Evolutionary conservation across 2,888 invertebrate species (phyloP), one percentile per base, ranked within the genome.

Genomic region (Pheosia tremula): DNA sequence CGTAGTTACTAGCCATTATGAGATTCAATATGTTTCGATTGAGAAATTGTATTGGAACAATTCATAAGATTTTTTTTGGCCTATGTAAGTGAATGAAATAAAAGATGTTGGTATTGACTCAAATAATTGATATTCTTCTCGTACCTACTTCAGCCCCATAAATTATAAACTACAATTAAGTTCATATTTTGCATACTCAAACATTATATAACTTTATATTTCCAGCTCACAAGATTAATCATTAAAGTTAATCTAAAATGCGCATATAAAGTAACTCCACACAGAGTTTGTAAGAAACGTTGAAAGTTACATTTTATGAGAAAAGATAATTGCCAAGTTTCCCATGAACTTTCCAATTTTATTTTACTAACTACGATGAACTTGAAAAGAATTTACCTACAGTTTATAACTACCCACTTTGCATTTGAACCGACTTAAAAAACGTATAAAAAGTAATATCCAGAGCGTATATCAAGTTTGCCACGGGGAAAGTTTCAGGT

Each of bases 401-500:
- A 67, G 50, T 54, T 24, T 61, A 43, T 50, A 64, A 61, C 67
- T 63, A 64, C 62, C 62, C 58, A 64, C 62, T 72, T 72, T 72
- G 71, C 63, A 72, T 75, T 80, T 78, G 74, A 79, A 81, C 79
- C 75, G 72, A 57, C 66, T 65, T 72, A 71, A 69, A 73, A 72
- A 24, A 24, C 24, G 24, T 79, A 73, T 68, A 47, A 72, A 79
- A 78, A 75, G 71, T 69, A 77, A 80, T 77, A 82, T 79, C 70
- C 68, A 66, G 60, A 68, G 62, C 75, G 73, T 78, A 76, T 79
- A 82, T 78, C 76, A 84, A 84, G 80, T 84, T 84, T 73, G 63
- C 63, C 58, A 61, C 74, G 69, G 74, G 72, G 70, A 84, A 88
- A 88, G 81, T 88, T 88, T 82, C 62, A 71, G 79, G 70, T 79